Evolutionary conservation across 2,888 invertebrate species (phyloP), one percentile per base, ranked within the genome.

Genomic region (Pachydiplax longipennis): DNA sequence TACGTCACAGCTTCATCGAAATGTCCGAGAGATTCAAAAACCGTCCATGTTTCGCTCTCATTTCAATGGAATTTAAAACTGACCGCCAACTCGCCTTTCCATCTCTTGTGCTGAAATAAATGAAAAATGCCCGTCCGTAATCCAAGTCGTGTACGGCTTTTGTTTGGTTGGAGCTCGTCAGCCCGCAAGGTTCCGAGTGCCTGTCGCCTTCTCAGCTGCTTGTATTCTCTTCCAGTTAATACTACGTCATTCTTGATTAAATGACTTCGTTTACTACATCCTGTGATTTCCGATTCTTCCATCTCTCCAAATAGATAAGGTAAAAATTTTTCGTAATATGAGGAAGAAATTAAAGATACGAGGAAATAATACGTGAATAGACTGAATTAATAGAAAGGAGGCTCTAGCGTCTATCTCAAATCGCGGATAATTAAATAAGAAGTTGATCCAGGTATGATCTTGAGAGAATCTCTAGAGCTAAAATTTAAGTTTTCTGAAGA

Each of bases 51-150:
- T 44, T 37, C 40, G 18, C 8, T 58, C 83, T 83, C 83, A 25
- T 83, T 83, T 83, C 31, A 83, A 83, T 58, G 53, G 58, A 83
- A 58, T 83, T 83, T 83, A 53, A 83, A 83, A 83, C 83, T 58
- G 58, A 53, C 58, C 35, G 35, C 48, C 25, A 31, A n/a, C 44
- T 22, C 44, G 44, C 82, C 22, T 53, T 12, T 15, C 48, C n/a
- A 44, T 48, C 53, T 73, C 58, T 83, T 44, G 73, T 10, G 73
- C 3, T 12, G 25, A 73, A 25, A 8, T 31, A 73, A 73, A 73
- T 73, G 73, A 13, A 31, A 73, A 73, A 73, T 18, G 13, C 25
- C 25, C 25, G 31, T 25, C 73, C 15, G 73, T 73, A 25, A 31
- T 73, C 73, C 73, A 73, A 73, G 22, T 73, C 31, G 31, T 25